Evolutionary conservation across 2,113 vertebrate genomes (phyloP), one percentile per base, ranked within the genome.

Genomic region (Tinamus guttatus): DNA sequence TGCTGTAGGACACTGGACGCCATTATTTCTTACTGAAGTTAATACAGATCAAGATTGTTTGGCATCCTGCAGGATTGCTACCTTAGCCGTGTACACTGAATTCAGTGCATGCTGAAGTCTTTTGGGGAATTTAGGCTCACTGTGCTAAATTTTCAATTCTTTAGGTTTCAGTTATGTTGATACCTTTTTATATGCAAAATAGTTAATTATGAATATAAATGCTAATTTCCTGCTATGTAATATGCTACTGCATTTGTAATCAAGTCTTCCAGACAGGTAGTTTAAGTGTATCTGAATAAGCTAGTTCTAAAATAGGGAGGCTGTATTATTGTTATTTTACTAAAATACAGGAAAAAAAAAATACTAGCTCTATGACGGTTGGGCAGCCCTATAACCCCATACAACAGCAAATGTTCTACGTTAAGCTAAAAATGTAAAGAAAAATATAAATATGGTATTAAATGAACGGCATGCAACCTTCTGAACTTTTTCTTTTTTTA

Each of bases 401-500:
- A 10, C 11, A 32, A 22, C 8, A 59, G 30, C 1, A 27, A 19
- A 11, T 3, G 5, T 76, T 69, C 62, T n/a, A 6, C 54, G 62
- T 67, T 25, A 51, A 67, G n/a, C 14, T 34, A 49, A 41, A 87
- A 69, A 24, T 4, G 1, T 52, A 7, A 11, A 13, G 4, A 59
- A 34, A 30, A 32, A 9, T 18, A 4, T 4, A 49, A 18, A 15
- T 74, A 7, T 9, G 11, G 4, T 36, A 21, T 56, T 82, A 30
- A 65, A 56, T 40, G 20, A 41, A 1, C 11, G 16, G 18, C 45
- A 17, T n/a, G 41, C 19, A 62, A 43, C 28, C 63, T 52, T 24
- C 7, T 34, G 28, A 40, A 85, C 70, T 88, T 97, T 95, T 80
- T 22, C 20, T 49, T 49, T 49, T 86, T 80, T 85, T 70, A 69